phyloP scores from a whole-genome alignment of 2,797 vertebrate genomes.

The Artibeus lituratus region DNA sequence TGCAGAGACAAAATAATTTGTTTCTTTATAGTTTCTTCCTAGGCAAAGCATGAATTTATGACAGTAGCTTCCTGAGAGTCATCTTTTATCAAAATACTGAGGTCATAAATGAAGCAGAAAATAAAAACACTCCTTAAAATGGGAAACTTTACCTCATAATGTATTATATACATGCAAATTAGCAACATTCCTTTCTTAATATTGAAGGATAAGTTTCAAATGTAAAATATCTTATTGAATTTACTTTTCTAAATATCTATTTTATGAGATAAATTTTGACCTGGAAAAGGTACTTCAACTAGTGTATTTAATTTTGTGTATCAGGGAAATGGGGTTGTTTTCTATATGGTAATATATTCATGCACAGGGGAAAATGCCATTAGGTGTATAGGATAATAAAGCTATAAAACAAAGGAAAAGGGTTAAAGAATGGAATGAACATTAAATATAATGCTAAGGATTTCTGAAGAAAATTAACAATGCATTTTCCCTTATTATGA shows the following conservation, averaged over 20 bases:
- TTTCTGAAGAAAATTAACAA: conserved; percentile 27
- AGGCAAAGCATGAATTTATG: background rate
- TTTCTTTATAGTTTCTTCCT: conserved; percentile 21
- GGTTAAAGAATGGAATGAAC: background rate
- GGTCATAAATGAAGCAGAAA: background rate
- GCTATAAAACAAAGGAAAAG: conserved; percentile 28
- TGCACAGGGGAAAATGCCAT: background rate
- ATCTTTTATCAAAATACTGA: background rate
- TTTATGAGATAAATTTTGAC: conserved; percentile 1
- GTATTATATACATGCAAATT: background rate
- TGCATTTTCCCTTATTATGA: background rate
- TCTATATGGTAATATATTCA: conserved; percentile 39
- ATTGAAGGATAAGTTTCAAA: conserved; percentile 29
- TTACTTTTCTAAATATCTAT: background rate
- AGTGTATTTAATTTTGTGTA: background rate
- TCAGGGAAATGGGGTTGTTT: conserved; percentile 71
- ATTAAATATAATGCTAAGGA: background rate
- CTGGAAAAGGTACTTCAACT: conserved; percentile 18
- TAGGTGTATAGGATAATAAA: conserved; percentile 22
- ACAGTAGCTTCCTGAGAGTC: background rate
- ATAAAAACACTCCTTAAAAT: background rate
- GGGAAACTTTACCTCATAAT: background rate
- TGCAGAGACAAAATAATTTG: background rate
- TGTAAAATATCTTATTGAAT: conserved; percentile 11
- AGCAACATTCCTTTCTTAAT: background rate